Conservation (phyloP, 2,113 vertebrate species). For the Mastomys natalensis region DNA sequence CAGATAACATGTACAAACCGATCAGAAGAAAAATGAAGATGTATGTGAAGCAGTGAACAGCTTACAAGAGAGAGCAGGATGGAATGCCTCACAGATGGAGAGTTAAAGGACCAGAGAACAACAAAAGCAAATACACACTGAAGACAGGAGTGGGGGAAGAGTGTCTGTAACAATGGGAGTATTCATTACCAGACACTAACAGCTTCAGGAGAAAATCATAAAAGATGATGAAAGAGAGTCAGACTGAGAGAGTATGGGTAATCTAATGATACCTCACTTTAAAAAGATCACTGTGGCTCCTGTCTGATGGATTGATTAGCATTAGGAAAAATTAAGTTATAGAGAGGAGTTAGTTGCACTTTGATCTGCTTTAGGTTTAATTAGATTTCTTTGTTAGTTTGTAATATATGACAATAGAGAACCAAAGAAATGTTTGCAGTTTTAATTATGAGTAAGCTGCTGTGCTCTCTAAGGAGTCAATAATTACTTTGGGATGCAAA, state of each 20-base stretch:
- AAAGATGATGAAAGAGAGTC: neutral
- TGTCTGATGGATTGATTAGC: neutral
- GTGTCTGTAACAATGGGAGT: neutral
- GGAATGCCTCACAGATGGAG: neutral
- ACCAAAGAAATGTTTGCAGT: neutral
- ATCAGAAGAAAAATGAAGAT: neutral
- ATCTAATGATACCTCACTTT: neutral
- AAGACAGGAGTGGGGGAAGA: neutral
- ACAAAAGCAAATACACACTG: neutral
- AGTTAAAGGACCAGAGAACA: neutral
- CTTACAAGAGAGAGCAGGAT: neutral
- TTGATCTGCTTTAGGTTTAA: neutral
- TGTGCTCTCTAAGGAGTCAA: neutral
- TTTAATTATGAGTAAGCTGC: neutral
- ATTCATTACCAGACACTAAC: neutral
- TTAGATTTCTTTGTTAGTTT: neutral
- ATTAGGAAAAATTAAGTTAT: constrained; percentile 25
- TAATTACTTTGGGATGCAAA: neutral
- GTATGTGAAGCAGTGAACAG: neutral
- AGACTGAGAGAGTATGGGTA: neutral
- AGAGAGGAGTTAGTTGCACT: neutral
- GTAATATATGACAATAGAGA: neutral
- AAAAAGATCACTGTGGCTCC: neutral
- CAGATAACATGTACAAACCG: neutral
- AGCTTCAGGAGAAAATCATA: neutral